Conservation (phyloP, 2,797 vertebrate species). For the Loriculus beryllinus region DNA sequence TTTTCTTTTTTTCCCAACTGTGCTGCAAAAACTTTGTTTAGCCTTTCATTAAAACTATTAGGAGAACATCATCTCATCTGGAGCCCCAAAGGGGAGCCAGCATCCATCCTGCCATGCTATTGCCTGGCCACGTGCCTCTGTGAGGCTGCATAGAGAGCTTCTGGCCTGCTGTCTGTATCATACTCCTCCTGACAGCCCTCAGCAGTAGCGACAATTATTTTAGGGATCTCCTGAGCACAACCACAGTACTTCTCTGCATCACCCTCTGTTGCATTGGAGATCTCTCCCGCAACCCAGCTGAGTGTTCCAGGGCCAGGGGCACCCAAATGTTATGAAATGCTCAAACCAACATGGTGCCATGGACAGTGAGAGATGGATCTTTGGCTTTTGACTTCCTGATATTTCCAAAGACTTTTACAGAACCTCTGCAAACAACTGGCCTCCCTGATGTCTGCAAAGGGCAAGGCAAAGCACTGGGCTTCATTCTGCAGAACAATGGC, state of each 20-base stretch:
- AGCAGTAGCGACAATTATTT: not conserved
- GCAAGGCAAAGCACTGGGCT: not conserved
- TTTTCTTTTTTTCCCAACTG: not conserved
- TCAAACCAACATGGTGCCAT: not conserved
- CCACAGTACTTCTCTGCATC: not conserved
- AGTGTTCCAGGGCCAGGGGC: not conserved
- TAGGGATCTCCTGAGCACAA: not conserved
- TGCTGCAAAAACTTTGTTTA: not conserved
- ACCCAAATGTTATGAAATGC: rapidly evolving
- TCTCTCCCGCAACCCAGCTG: not conserved
- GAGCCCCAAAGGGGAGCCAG: not conserved
- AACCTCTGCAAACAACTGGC: not conserved
- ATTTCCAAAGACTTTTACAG: not conserved
- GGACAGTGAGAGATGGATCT: not conserved
- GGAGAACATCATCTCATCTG: not conserved
- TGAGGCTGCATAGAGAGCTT: not conserved
- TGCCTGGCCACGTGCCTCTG: rapidly evolving
- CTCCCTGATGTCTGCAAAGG: not conserved
- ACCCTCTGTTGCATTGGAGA: rapidly evolving
- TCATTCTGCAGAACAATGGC: not conserved
- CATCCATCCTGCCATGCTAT: rapidly evolving
- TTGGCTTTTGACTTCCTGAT: not conserved
- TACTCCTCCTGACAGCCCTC: not conserved
- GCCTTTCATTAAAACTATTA: not conserved
- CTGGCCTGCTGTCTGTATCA: not conserved